phyloP scores from a whole-genome alignment of 2,888 invertebrate species.

The Saturnia pavonia region DNA sequence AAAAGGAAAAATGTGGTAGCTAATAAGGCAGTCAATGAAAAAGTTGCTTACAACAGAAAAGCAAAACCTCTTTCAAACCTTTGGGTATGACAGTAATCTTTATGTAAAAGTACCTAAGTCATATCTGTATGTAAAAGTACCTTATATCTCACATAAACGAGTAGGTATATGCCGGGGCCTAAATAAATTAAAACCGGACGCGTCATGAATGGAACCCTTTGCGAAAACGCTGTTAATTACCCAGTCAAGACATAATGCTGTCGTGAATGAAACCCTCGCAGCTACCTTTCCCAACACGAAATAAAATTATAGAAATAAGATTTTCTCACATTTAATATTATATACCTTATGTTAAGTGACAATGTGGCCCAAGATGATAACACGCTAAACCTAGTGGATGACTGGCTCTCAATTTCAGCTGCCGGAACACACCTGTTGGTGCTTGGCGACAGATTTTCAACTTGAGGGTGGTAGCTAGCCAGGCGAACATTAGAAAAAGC shows the following conservation, averaged over 20 bases:
- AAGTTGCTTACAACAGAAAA: too few species aligned
- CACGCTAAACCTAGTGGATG: too few species aligned
- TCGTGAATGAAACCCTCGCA: conserved; percentile 13
- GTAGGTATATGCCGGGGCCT: conserved; percentile 6
- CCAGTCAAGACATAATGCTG: conserved; percentile 12
- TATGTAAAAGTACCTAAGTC: background rate
- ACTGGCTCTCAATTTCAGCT: too few species aligned
- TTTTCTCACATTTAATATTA: background rate
- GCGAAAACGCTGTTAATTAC: conserved; percentile 25
- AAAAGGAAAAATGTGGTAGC: too few species aligned
- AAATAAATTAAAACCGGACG: conserved; percentile 24
- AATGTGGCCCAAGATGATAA: too few species aligned
- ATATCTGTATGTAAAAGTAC: background rate
- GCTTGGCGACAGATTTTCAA: too few species aligned
- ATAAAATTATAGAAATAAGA: conserved; percentile 7
- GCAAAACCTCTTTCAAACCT: too few species aligned
- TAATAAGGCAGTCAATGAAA: too few species aligned
- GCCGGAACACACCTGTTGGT: too few species aligned
- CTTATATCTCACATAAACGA: background rate
- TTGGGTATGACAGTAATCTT: background rate
- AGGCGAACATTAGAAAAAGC: too few species aligned
- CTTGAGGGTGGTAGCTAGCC: too few species aligned
- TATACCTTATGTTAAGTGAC: background rate
- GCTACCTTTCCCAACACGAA: background rate
- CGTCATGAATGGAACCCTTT: conserved; percentile 24